phyloP scores from a whole-genome alignment of 2,797 vertebrate species.

The Pelochelys cantorii region DNA sequence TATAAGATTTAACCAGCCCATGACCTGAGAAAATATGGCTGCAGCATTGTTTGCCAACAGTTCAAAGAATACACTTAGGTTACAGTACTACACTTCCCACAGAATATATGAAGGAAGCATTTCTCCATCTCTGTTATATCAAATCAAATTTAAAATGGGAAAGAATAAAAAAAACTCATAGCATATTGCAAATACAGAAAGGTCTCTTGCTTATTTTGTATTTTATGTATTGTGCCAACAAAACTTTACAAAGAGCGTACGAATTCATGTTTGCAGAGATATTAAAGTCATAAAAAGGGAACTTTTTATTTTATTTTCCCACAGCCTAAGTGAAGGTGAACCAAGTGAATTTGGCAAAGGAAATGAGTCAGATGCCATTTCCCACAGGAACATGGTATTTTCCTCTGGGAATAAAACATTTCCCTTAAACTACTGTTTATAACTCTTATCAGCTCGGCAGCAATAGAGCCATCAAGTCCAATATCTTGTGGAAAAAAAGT shows the following conservation, averaged over 20 bases:
- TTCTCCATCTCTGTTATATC: constrained; percentile 64
- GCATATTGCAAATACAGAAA: constrained; percentile 62
- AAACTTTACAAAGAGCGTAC: constrained; percentile 59
- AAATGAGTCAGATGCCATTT: constrained; percentile 84
- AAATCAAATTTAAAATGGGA: constrained; percentile 59
- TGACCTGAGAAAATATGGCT: neutral
- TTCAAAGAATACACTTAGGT: neutral
- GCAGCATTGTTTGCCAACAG: neutral
- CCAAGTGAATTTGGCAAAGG: constrained; percentile 77
- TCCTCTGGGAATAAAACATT: constrained; percentile 93
- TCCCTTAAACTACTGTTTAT: constrained; percentile 88
- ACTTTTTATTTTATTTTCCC: constrained; percentile 81
- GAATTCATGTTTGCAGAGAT: constrained; percentile 72
- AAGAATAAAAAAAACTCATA: constrained; percentile 68
- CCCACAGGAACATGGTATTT: constrained; percentile 86
- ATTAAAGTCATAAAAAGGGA: constrained; percentile 76
- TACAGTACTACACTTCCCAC: constrained; percentile 12
- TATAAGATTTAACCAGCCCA: neutral
- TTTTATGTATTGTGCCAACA: constrained; percentile 49
- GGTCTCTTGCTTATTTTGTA: constrained; percentile 38
- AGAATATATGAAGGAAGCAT: constrained; percentile 35
- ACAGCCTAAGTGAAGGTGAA: constrained; percentile 84
- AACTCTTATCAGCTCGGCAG: constrained; percentile 87
- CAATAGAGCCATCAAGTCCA: constrained; percentile 90
- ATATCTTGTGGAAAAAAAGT: constrained; percentile 85